These are phyloP conservation scores for Eilema griseolum DNA, from an alignment of 2,888 invertebrate genomes.

Conservation along the genomic window DNA sequence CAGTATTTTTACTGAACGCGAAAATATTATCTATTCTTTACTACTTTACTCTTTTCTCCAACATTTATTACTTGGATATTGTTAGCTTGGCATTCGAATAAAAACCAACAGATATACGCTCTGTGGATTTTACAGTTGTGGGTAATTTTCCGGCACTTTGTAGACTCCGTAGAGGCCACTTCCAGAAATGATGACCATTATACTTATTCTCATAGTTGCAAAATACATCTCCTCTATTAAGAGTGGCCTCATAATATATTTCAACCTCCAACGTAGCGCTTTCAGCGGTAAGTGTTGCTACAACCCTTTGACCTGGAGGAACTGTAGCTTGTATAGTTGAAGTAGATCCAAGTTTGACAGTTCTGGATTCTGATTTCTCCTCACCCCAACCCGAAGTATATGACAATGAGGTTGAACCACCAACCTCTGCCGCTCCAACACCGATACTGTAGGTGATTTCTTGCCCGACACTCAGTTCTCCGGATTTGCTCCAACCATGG, in stretches of 20 bases:
- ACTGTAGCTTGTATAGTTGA: background rate
- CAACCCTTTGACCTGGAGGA: background rate
- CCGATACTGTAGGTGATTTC: background rate
- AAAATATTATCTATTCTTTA: too few species aligned
- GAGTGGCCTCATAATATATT: background rate
- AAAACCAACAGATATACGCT: slow-evolving; percentile 2
- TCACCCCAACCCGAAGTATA: slow-evolving; percentile 8
- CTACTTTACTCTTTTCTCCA: background rate
- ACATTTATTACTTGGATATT: background rate
- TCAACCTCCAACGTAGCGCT: background rate
- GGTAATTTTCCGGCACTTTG: background rate
- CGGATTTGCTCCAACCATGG: background rate
- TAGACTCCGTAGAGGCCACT: background rate
- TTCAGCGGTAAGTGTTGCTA: background rate
- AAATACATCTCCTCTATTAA: background rate
- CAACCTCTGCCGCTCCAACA: background rate
- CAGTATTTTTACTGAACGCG: too few species aligned
- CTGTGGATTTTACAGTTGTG: background rate
- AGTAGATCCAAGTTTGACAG: background rate
- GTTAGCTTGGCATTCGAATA: background rate
- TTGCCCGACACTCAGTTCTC: background rate
- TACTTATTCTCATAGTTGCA: background rate
- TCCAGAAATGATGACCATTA: slow-evolving; percentile 5
- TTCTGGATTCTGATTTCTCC: background rate
- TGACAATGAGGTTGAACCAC: background rate